Percentiles rank a stretch among this genome's conserved stretches.
phyloP scores from a whole-genome alignment of 2,888 invertebrate species.

The Spilarctia lutea region DNA sequence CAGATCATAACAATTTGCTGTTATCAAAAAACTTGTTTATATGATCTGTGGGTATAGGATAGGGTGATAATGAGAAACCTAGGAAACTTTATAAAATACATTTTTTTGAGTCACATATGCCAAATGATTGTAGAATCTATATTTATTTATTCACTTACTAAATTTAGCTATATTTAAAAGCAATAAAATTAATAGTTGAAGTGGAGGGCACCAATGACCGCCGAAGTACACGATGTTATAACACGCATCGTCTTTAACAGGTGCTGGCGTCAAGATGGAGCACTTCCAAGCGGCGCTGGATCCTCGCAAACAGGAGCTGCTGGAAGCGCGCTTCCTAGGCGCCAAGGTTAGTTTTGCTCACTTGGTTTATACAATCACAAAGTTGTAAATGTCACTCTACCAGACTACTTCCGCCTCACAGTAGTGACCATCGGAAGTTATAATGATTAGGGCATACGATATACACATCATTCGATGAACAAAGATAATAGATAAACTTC shows the following conservation, averaged over 20 bases:
- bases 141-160: too few relatives aligned
- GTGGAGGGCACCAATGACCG: not conserved
- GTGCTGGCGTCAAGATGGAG: slow-evolving; percentile 98
- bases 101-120: not conserved
- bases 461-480: not conserved
- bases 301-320: slow-evolving; percentile 99
- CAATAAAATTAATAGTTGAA: not conserved
- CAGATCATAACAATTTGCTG: too few relatives aligned
- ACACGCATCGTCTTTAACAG: slow-evolving; percentile 79
- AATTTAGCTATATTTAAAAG: not conserved
- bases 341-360: slow-evolving; percentile 92
- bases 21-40: too few relatives aligned
- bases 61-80: not conserved
- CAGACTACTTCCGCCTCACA: slow-evolving; percentile 19
- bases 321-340: slow-evolving; percentile 99
- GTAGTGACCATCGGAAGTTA: slow-evolving; percentile 21
- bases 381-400: not conserved
- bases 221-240: slow-evolving; percentile 36
- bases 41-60: not conserved
- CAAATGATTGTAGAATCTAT: not conserved
- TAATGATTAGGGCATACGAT: slow-evolving; percentile 1
- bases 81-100: not conserved
- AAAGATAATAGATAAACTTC: slow-evolving; percentile 23
- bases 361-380: slow-evolving; percentile 17
- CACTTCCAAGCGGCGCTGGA: slow-evolving; percentile 98